Evolutionary conservation across 1,140 invertebrate species (phyloP).

Genomic region (Euura lappo): DNA sequence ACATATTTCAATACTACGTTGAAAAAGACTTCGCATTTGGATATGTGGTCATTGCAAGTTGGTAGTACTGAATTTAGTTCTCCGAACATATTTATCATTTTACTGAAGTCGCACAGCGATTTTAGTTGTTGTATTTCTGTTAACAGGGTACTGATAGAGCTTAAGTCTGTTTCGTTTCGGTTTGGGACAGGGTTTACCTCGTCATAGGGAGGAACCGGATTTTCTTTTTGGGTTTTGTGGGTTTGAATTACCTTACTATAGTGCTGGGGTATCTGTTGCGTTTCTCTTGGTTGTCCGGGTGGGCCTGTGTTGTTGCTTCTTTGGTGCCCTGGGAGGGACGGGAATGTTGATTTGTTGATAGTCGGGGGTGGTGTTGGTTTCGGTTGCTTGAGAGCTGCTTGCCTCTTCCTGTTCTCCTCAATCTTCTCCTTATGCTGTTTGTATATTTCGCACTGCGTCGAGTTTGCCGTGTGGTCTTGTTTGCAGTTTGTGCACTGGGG

Average conservation of each 20-base stretch:
- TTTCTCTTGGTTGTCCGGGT: background rate
- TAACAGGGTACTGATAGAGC: background rate
- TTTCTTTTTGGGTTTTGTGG: too few relatives aligned
- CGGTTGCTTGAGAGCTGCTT: background rate
- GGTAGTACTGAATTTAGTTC: background rate
- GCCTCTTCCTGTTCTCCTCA: background rate
- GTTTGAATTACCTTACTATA: too few relatives aligned
- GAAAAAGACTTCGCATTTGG: background rate
- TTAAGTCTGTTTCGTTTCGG: too few relatives aligned
- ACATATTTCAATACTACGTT: constrained; percentile 1
- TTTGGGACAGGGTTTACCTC: too few relatives aligned
- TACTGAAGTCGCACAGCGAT: too few relatives aligned
- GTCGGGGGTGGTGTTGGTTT: background rate
- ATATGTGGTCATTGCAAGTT: background rate
- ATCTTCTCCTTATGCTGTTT: constrained; percentile 12
- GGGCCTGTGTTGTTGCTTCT: background rate
- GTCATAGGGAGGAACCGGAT: too few relatives aligned
- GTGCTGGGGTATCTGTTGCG: too few relatives aligned
- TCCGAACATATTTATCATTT: background rate
- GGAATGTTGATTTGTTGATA: background rate
- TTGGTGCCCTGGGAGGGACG: background rate
- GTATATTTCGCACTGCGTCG: constrained; percentile 15
- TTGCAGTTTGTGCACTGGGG: constrained; percentile 28
- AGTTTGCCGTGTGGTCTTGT: constrained; percentile 24
- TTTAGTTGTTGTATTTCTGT: background rate